phyloP scores from a whole-genome alignment of 2,888 invertebrate genomes.

The Baronia brevicornis region DNA sequence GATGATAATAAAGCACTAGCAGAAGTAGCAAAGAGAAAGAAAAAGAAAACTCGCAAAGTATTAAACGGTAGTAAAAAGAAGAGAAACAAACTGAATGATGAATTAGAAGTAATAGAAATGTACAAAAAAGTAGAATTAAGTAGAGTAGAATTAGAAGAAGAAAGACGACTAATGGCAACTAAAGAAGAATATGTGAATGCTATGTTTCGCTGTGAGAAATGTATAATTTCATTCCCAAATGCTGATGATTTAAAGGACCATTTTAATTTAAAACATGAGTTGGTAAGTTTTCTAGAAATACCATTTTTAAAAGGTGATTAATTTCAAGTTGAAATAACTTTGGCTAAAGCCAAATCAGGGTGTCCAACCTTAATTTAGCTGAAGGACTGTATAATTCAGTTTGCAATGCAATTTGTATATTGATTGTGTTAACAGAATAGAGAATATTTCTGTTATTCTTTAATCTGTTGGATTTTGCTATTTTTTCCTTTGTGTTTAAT shows the following conservation, averaged over 20 bases:
- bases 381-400: no score
- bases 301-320: no score
- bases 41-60: constrained; percentile 16
- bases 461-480: not conserved
- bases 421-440: no score
- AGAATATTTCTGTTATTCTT: constrained; percentile 1
- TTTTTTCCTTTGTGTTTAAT: constrained; percentile 11
- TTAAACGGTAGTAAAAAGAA: constrained; percentile 20
- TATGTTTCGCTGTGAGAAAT: constrained; percentile 49
- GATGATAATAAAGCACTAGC: constrained; percentile 27
- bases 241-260: constrained; percentile 56
- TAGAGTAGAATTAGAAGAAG: constrained; percentile 37
- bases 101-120: constrained; percentile 13
- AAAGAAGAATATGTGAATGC: constrained; percentile 54
- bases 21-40: constrained; percentile 22
- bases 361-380: no score
- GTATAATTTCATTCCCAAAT: constrained; percentile 51
- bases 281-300: constrained; percentile 45
- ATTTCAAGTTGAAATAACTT: no score
- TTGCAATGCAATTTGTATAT: no score
- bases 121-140: constrained; percentile 40
- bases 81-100: constrained; percentile 16
- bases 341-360: no score
- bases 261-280: constrained; percentile 41
- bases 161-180: constrained; percentile 30